Base-by-base conservation (phyloP, 2,888 invertebrate genomes). In the Synergus umbraculus region DNA sequence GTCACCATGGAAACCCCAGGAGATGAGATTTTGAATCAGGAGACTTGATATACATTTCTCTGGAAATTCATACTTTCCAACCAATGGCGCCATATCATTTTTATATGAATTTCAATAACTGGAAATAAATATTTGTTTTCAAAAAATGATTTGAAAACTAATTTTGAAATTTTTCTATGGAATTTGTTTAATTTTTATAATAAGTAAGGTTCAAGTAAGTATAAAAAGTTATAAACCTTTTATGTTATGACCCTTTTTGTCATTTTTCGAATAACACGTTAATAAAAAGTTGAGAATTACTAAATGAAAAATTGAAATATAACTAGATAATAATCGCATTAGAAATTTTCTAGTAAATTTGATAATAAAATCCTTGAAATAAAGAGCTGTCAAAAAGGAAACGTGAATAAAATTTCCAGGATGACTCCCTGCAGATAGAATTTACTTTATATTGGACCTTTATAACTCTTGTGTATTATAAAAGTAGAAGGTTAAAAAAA, bases 1-100 rank as follows among this genome's bases (percentile, higher is more conserved):
- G 86, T 88, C 80, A 84, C 88, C 88, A 89, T 89, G 83, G 88
- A 76, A 87, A 88, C 88, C 81, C 83, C 77, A 82, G 83, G 66
- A 60, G 76, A 76, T 78, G 73, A 80, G 69, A 22, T 54, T 73
- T 69, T 49, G 29, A 49, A 22, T 69, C 67, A 2, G 8, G 13
- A 69, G 0, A 29, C 49, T 29, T 43, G n/a, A 69, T 8, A 54
- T 29, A 29, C 49, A 37, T 37, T 37, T 54, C n/a, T 49, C 0
- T 37, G 1, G 54, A 73, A 54, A n/a, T 37, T 37, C 18, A 67
- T 18, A 15, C 10, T 73, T 54, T 37, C 10, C 37, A 49, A 49
- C 29, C 13, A 29, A 60, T 60, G 60, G 22, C 22, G 12, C 4
- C 22, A 10, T 22, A 58, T 22, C 3, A 7, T 4, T 13, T 49